These are phyloP conservation scores for Ciconia stormi DNA, from an alignment of 2,113 vertebrate species.

Conservation along the genomic window DNA sequence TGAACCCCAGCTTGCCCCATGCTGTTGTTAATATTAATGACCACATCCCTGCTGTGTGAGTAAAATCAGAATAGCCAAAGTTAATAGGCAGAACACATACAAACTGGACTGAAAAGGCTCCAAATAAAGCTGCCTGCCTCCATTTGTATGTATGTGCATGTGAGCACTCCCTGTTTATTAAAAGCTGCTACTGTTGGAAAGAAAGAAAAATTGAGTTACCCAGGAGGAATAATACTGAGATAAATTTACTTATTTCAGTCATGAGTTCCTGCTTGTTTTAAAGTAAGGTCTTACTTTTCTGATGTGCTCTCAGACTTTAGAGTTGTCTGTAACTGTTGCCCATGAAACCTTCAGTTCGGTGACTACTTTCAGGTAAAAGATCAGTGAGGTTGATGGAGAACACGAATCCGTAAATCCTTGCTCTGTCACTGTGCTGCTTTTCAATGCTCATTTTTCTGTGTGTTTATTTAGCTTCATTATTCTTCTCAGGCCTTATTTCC, in stretches of 20 bases:
- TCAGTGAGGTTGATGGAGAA: neutral
- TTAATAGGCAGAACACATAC: neutral
- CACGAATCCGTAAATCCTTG: accelerated
- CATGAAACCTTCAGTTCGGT: neutral
- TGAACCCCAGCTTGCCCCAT: neutral
- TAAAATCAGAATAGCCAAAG: neutral
- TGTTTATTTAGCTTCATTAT: neutral
- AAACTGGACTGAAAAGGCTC: neutral
- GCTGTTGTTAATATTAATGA: slow-evolving; percentile 38
- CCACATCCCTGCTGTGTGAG: neutral
- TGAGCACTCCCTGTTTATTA: neutral
- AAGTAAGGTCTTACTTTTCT: neutral
- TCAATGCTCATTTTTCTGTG: neutral
- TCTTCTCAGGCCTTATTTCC: neutral
- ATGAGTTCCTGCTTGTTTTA: neutral
- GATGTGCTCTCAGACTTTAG: neutral
- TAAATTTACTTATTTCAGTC: neutral
- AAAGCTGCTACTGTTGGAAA: neutral
- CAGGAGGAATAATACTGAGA: neutral
- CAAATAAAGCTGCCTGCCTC: neutral
- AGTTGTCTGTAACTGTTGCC: neutral
- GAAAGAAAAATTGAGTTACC: neutral
- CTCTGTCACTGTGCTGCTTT: neutral
- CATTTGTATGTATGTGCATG: neutral
- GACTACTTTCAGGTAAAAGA: neutral